Conservation (phyloP, 1,140 invertebrate species). For the Nylanderia fulva region DNA sequence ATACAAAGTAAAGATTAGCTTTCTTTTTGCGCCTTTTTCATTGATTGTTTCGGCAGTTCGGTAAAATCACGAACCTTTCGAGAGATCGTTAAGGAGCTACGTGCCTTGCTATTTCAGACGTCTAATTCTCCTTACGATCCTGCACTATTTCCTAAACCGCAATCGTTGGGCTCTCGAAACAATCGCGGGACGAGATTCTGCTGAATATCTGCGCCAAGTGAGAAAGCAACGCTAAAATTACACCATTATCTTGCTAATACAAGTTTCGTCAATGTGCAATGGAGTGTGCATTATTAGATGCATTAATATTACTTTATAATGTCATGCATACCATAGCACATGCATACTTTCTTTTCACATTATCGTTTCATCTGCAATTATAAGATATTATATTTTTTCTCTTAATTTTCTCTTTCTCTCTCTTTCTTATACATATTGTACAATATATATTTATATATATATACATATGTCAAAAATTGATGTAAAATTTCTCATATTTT, state of each 20-base stretch:
- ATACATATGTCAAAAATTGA: neutral
- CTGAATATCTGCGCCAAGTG: constrained; percentile 74
- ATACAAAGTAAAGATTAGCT: constrained; percentile 35
- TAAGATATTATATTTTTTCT: too few species aligned
- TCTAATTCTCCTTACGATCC: constrained; percentile 78
- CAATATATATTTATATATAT: neutral
- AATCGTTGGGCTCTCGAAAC: constrained; percentile 74
- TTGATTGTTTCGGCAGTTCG: constrained; percentile 68
- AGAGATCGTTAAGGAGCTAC: constrained; percentile 76
- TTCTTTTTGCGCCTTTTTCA: constrained; percentile 48
- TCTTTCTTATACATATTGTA: neutral
- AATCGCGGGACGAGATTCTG: constrained; percentile 75
- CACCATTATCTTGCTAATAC: constrained; percentile 63
- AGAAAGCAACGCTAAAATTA: constrained; percentile 67
- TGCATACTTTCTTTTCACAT: neutral
- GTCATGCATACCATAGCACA: neutral
- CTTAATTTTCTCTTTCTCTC: neutral
- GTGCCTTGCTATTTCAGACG: constrained; percentile 77
- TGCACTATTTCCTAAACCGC: constrained; percentile 77
- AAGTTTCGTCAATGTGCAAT: constrained; percentile 49
- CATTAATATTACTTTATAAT: constrained; percentile 16
- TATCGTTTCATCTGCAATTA: neutral
- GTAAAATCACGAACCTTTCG: constrained; percentile 77
- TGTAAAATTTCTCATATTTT: neutral
- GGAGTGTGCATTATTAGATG: constrained; percentile 29